A percentile compares a stretch with the other conserved stretches of the same genome.
These are phyloP conservation scores for Ivindomyrus marchei DNA, from an alignment of 2,113 vertebrate species.

Conservation along the genomic window DNA sequence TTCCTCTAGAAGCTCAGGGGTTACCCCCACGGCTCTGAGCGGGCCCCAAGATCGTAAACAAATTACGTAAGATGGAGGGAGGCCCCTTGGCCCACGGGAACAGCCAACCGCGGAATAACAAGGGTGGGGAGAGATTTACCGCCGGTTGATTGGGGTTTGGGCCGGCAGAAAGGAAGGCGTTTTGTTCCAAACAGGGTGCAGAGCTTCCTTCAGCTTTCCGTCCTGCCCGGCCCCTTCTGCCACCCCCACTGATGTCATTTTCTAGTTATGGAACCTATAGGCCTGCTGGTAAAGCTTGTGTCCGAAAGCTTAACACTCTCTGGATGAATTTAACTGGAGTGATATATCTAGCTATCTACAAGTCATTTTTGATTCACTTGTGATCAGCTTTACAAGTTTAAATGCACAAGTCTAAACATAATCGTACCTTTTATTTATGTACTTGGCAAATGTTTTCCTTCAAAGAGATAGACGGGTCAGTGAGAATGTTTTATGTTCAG, in stretches of 20 bases:
- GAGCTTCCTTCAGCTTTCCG: not conserved
- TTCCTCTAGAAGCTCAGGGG: not conserved
- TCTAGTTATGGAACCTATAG: not conserved
- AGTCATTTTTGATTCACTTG: not conserved
- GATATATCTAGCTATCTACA: not conserved
- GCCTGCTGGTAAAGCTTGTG: not conserved
- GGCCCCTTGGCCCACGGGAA: not conserved
- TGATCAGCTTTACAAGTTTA: not conserved
- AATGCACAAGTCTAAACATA: not conserved
- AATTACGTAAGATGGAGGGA: constrained; percentile 3
- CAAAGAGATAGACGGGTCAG: not conserved
- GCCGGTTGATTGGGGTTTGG: not conserved
- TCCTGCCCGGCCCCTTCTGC: not conserved
- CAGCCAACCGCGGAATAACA: not conserved
- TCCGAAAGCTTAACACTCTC: not conserved
- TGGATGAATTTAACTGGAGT: not conserved
- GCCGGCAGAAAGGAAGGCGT: not conserved
- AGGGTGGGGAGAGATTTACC: not conserved
- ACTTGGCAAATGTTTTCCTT: not conserved
- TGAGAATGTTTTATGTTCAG: not conserved
- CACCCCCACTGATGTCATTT: not conserved
- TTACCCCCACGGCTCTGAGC: not conserved
- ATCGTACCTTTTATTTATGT: not conserved
- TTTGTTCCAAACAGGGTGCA: not conserved
- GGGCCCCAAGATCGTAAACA: not conserved